Conservation (phyloP, 30 jellyfish, hydroid and myxozoan genomes). For the Aurelia aurita complex sp. Pacific region DNA sequence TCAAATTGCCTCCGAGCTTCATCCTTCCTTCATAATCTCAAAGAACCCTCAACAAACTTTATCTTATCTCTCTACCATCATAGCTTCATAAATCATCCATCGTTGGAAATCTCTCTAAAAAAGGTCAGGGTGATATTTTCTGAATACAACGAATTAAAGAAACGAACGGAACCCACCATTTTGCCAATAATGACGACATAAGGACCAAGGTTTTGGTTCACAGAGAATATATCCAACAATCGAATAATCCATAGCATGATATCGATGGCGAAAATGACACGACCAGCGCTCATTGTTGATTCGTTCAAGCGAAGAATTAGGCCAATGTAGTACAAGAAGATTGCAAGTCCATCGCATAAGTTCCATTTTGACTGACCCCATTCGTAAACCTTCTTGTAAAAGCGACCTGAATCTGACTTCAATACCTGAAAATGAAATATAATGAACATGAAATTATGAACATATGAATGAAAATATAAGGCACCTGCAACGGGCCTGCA, state of each 20-base stretch:
- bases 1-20: too few species aligned
- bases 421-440: conserved; percentile 45
- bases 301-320: conserved; percentile 57
- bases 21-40: too few species aligned
- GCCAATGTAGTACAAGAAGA: conserved; percentile 70
- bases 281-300: conserved; percentile 67
- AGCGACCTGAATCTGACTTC: conserved; percentile 70
- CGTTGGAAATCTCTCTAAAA: too few species aligned
- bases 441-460: background rate
- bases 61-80: too few species aligned
- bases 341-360: conserved; percentile 84
- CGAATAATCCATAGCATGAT: conserved; percentile 91
- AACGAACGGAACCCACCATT: conserved; percentile 68
- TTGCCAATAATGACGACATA: conserved; percentile 93
- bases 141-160: background rate
- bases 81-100: too few species aligned
- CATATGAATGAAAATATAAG: background rate
- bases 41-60: too few species aligned
- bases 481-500: too few species aligned
- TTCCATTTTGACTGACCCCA: conserved; percentile 91
- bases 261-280: conserved; percentile 76
- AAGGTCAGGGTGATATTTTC: background rate
- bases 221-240: conserved; percentile 84
- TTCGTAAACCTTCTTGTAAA: conserved; percentile 42
- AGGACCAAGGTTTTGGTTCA: conserved; percentile 87